Percentiles rank a stretch among this genome's conserved stretches.
phyloP scores from a whole-genome alignment of 2,113 vertebrate genomes.

The Gymnogyps californianus region DNA sequence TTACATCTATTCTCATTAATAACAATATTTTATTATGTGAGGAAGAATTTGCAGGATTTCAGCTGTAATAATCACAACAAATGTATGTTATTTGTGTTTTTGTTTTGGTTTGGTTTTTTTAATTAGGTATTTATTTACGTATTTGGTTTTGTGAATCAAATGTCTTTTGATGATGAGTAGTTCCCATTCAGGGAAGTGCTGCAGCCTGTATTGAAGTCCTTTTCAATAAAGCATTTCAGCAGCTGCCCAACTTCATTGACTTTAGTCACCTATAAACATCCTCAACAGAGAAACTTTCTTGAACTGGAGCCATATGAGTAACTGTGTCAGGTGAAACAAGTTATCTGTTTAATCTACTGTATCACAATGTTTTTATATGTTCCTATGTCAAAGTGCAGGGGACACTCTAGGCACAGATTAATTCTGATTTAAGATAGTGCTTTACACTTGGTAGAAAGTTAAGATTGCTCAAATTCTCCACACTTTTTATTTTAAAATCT shows the following conservation, averaged over 20 bases:
- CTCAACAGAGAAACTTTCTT: neutral
- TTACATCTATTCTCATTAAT: neutral
- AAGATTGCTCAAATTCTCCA: neutral
- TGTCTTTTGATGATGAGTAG: neutral
- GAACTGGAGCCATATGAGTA: neutral
- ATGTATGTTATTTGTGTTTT: neutral
- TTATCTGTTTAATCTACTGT: neutral
- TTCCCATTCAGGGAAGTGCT: neutral
- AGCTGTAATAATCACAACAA: neutral
- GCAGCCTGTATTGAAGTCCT: neutral
- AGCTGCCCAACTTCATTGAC: neutral
- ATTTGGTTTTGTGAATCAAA: neutral
- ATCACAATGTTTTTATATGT: neutral
- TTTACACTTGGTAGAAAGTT: neutral
- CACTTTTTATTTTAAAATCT: neutral
- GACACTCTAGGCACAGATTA: neutral
- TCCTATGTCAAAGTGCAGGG: neutral
- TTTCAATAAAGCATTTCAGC: neutral
- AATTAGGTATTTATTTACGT: neutral
- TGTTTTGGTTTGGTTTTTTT: neutral
- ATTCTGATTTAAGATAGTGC: neutral
- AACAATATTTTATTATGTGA: neutral
- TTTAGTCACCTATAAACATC: neutral
- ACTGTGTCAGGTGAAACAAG: neutral
- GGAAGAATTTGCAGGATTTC: neutral